Evolutionary conservation across 2,113 vertebrate species (phyloP).

Genomic region (Empidonax alnorum): DNA sequence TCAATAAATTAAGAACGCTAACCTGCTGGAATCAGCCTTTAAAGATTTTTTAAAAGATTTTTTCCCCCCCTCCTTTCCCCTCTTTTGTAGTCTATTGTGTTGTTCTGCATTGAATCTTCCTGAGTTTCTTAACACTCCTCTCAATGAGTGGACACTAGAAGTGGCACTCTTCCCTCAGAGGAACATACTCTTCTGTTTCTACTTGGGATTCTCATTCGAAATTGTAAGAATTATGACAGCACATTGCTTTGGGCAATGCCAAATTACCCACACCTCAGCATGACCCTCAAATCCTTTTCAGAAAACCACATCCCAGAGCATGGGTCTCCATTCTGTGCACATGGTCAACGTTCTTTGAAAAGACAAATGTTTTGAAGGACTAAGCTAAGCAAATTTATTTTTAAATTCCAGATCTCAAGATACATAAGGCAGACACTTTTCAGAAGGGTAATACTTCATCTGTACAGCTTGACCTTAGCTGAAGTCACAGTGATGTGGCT

Average conservation of each 20-base stretch:
- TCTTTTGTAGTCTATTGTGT: neutral
- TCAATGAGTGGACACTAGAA: neutral
- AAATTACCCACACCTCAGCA: neutral
- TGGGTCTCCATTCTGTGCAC: neutral
- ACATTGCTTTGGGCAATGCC: neutral
- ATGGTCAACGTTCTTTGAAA: neutral
- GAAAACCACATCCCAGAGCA: neutral
- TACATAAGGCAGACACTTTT: neutral
- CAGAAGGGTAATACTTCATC: neutral
- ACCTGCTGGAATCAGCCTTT: neutral
- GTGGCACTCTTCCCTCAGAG: neutral
- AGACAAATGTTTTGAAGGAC: neutral
- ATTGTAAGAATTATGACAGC: neutral
- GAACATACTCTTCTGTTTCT: neutral
- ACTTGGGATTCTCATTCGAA: neutral
- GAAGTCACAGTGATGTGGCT: neutral
- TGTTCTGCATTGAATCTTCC: neutral
- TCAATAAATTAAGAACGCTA: neutral
- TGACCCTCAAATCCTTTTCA: neutral
- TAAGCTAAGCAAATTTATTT: neutral
- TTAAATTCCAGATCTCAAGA: conserved; percentile 14
- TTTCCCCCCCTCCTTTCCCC: neutral
- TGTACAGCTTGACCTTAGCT: neutral
- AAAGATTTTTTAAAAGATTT: neutral
- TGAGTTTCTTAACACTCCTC: neutral